Base-by-base conservation (phyloP, 2,797 vertebrate genomes). In the Enteromius afrohamiltoni region DNA sequence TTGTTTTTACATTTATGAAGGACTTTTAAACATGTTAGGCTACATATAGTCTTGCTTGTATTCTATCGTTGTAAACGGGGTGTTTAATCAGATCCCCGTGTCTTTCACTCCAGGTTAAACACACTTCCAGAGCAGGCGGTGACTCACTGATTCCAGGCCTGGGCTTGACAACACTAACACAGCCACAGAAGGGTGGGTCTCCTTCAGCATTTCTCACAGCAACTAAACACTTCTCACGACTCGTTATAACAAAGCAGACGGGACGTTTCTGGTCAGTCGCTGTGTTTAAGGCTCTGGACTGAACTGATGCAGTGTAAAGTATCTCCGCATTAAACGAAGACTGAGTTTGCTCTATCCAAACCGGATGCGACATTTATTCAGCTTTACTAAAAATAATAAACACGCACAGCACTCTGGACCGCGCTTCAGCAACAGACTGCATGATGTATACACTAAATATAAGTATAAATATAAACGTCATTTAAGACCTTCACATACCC, bases 401-500 rank as follows among this genome's bases (percentile, higher is more conserved):
- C 37, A 29, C 17, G 6, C 60, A 16, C 26, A 29, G 23, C 58
- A 62, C 58, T 29, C 23, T 26, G 23, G 5, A 62, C 23, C 23
- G 14, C 2, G 26, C 13, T 8, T 40, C n/a, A 6, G 1, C 4
- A 17, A 77, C 6, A 31, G 2, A 71, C 14, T 8, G 42, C 21
- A 23, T 26, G 2, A 21, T 9, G 21, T 1, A 14, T 26, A 47
- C 26, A 40, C 19, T 11, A 13, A 0, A 11, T 45, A 8, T 9
- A 40, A 40, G 40, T 40, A 42, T 0, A 23, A 0, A 34, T 55
- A 10, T n/a, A 16, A 3, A 71, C 0, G 14, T 10, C 1, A n/a
- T 19, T 7, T 1, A 88, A 19, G 3, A 26, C 37, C 17, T 60
- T 42, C 58, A 91, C 96, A 94, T 84, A 99, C 98, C 98, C 98